Conservation (phyloP, 2,888 invertebrate species). For the Troides oblongomaculatus region DNA sequence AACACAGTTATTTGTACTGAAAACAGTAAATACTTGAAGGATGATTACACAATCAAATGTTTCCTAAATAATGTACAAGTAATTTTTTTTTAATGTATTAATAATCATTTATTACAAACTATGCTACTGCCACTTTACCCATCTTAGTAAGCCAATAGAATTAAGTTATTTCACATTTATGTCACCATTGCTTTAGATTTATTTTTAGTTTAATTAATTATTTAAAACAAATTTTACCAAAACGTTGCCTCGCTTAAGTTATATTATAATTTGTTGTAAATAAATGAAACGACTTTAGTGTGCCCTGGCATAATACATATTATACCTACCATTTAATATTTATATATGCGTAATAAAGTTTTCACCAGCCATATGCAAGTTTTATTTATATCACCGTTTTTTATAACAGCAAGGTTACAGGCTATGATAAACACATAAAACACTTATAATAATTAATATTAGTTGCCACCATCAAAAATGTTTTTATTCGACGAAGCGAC, state of each 20-base stretch:
- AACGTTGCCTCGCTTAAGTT: constrained; percentile 78
- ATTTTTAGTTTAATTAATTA: constrained; percentile 53
- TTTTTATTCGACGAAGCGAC: too few species aligned
- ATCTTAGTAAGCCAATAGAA: constrained; percentile 21
- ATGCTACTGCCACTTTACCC: constrained; percentile 29
- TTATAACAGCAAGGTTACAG: too few species aligned
- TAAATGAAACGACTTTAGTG: constrained; percentile 62
- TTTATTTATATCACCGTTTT: constrained; percentile 29
- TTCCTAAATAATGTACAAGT: constrained; percentile 65
- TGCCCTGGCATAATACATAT: constrained; percentile 68
- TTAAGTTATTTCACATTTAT: constrained; percentile 23
- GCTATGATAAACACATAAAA: too few species aligned
- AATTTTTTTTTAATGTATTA: constrained; percentile 34
- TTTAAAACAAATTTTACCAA: constrained; percentile 74
- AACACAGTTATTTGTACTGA: constrained; percentile 24
- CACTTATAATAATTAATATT: too few species aligned
- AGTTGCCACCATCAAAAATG: too few species aligned
- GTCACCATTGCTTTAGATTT: constrained; percentile 38
- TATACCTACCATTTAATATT: constrained; percentile 47
- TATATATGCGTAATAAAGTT: constrained; percentile 62
- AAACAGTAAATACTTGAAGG: neutral
- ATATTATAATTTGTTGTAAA: constrained; percentile 65
- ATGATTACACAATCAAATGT: constrained; percentile 47
- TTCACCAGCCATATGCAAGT: constrained; percentile 58
- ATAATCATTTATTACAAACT: constrained; percentile 12